These are phyloP conservation scores for Columba guinea DNA, from an alignment of 2,797 vertebrate genomes.

Conservation along the genomic window DNA sequence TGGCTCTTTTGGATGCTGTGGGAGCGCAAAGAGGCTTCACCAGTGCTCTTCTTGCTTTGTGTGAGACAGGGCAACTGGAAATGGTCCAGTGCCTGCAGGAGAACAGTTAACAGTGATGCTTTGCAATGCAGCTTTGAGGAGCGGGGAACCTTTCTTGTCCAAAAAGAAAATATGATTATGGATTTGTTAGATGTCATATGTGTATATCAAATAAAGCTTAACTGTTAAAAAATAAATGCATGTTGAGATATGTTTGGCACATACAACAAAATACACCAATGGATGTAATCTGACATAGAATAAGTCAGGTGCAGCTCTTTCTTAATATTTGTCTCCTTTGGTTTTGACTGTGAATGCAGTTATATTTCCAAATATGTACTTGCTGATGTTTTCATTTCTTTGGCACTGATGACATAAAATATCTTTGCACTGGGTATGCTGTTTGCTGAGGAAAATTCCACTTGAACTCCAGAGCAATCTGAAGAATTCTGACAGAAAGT, in stretches of 20 bases:
- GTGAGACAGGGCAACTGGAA: not conserved
- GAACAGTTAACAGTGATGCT: not conserved
- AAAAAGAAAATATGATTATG: not conserved
- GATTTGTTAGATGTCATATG: not conserved
- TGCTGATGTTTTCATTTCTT: slow-evolving; percentile 65
- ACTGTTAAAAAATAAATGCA: not conserved
- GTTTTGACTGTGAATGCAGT: not conserved
- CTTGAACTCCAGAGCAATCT: slow-evolving; percentile 57
- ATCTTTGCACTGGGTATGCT: slow-evolving; percentile 39
- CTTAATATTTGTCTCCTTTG: not conserved
- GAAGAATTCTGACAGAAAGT: slow-evolving; percentile 62
- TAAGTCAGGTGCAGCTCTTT: not conserved
- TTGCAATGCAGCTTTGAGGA: not conserved
- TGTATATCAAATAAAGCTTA: not conserved
- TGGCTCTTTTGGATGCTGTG: not conserved
- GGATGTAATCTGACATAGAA: not conserved
- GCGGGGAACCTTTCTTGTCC: not conserved
- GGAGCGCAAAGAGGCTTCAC: not conserved
- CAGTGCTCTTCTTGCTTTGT: not conserved
- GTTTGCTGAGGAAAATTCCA: slow-evolving; percentile 65
- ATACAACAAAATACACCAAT: not conserved
- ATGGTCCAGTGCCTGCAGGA: not conserved
- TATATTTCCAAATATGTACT: slow-evolving; percentile 60
- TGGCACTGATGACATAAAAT: slow-evolving; percentile 36
- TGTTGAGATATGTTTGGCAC: not conserved